Percentiles rank a stretch among this genome's conserved stretches.
Evolutionary conservation across 2,888 invertebrate genomes (phyloP).

Genomic region (Amorpha juglandis): DNA sequence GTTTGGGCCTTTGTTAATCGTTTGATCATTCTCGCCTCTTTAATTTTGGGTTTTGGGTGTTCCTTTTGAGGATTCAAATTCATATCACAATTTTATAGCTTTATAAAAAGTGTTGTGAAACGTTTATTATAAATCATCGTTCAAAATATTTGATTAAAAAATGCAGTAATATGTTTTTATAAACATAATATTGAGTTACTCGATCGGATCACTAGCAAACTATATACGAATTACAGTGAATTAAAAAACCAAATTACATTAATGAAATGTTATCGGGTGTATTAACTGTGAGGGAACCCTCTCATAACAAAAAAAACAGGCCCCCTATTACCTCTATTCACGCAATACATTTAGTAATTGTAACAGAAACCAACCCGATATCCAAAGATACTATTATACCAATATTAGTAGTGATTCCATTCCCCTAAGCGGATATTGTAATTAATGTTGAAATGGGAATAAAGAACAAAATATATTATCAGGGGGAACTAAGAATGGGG

Average conservation of each 20-base stretch:
- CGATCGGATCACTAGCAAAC: too few relatives aligned
- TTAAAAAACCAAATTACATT: not conserved
- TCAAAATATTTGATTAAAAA: not conserved
- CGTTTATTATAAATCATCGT: too few relatives aligned
- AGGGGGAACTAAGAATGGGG: constrained; percentile 15
- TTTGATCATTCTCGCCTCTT: constrained; percentile 5
- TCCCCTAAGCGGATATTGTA: constrained; percentile 20
- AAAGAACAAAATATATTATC: constrained; percentile 27
- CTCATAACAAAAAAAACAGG: not conserved
- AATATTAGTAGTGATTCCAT: constrained; percentile 15
- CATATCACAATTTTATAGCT: too few relatives aligned
- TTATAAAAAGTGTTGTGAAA: not conserved
- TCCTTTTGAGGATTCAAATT: not conserved
- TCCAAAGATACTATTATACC: constrained; percentile 14
- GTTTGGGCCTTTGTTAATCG: constrained; percentile 1
- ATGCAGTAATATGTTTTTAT: too few relatives aligned
- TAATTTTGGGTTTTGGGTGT: not conserved
- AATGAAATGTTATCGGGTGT: not conserved
- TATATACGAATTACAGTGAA: too few relatives aligned
- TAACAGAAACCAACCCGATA: constrained; percentile 19
- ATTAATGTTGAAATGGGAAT: constrained; percentile 24
- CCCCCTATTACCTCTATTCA: not conserved
- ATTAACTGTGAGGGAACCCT: not conserved
- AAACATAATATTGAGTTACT: too few relatives aligned
- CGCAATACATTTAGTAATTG: constrained; percentile 18